Evolutionary conservation across 2,113 vertebrate genomes (phyloP).

Genomic region (Catharus minimus): DNA sequence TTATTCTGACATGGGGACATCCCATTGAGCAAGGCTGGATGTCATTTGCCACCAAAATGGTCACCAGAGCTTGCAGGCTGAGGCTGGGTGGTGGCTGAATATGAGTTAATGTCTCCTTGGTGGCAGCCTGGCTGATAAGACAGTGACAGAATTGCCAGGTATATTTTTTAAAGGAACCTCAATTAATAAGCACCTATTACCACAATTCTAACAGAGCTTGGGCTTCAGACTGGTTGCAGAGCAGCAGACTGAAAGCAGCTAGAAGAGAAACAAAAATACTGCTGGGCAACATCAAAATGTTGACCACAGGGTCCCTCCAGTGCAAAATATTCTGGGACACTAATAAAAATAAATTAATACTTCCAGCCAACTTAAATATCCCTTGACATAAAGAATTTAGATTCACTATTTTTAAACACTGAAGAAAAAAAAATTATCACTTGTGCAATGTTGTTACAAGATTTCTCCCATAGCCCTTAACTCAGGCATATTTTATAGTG

Average conservation of each 20-base stretch:
- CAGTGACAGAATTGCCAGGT: neutral
- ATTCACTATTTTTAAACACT: constrained; percentile 50
- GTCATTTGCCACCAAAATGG: neutral
- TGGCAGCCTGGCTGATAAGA: neutral
- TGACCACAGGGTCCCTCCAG: neutral
- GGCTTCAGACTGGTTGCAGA: neutral
- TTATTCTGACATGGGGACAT: neutral
- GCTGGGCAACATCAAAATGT: neutral
- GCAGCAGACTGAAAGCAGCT: neutral
- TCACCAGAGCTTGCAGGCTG: neutral
- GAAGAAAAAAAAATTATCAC: constrained; percentile 15
- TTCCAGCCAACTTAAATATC: constrained; percentile 47
- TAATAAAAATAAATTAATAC: constrained; percentile 44
- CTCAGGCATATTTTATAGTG: neutral
- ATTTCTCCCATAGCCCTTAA: constrained; percentile 31
- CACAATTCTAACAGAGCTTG: neutral
- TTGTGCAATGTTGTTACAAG: constrained; percentile 37
- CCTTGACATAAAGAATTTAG: constrained; percentile 43
- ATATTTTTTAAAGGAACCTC: neutral
- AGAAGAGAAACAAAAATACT: neutral
- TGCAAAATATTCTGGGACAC: constrained; percentile 4
- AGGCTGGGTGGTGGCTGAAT: neutral
- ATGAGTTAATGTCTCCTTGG: neutral
- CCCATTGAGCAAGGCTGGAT: neutral
- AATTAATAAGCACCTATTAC: neutral